Evolutionary conservation across 2,797 vertebrate species (phyloP).

Genomic region (Chromobotia macracanthus): DNA sequence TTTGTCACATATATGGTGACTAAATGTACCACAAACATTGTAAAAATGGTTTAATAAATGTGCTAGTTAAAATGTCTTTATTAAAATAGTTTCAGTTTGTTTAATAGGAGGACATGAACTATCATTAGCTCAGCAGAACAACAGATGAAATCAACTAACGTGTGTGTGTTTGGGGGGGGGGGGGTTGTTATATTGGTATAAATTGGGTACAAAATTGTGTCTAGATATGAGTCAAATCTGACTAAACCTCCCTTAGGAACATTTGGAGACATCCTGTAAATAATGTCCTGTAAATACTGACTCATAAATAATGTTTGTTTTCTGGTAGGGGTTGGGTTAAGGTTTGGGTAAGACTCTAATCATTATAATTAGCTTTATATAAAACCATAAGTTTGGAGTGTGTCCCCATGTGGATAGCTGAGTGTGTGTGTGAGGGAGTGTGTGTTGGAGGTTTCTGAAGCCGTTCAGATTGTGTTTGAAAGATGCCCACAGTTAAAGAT

Average conservation of each 20-base stretch:
- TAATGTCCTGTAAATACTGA: background rate
- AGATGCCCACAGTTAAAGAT: conserved; percentile 7
- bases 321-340: background rate
- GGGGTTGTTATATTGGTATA: no score
- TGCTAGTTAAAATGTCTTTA: background rate
- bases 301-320: no score
- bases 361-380: background rate
- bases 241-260: background rate
- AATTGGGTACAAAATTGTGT: no score
- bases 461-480: conserved; percentile 2
- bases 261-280: background rate
- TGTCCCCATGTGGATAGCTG: background rate
- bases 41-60: background rate
- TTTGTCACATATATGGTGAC: background rate
- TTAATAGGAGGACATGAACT: background rate
- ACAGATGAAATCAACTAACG: no score
- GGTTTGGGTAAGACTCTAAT: background rate
- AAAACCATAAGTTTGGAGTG: background rate
- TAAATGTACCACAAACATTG: background rate
- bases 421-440: conserved; percentile 18
- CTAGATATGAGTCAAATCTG: no score
- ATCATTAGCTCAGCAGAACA: background rate
- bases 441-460: conserved; percentile 10
- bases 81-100: no score
- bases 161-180: background rate